phyloP scores from a whole-genome alignment of 2,113 vertebrate genomes.

The Penelope pileata region DNA sequence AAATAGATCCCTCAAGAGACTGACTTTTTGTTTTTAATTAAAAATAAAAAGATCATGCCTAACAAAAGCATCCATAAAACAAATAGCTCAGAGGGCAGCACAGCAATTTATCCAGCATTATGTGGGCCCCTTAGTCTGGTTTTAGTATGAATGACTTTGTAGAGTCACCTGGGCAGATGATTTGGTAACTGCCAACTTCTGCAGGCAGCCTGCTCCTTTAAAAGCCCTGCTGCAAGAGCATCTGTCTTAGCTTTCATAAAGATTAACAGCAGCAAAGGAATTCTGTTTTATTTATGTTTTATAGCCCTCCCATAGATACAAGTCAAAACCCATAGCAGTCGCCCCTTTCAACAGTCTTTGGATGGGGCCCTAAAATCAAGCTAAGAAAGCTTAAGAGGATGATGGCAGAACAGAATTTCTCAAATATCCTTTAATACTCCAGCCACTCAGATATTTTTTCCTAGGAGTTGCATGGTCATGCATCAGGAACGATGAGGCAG shows the following conservation, averaged over 20 bases:
- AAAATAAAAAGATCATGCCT: neutral
- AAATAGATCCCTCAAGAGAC: constrained; percentile 47
- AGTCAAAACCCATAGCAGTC: neutral
- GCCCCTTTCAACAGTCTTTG: accelerated
- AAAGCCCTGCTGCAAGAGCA: neutral
- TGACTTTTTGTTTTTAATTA: constrained; percentile 14
- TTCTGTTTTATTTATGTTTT: neutral
- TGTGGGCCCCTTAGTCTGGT: neutral
- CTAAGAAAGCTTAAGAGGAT: neutral
- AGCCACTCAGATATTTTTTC: neutral
- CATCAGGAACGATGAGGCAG: neutral
- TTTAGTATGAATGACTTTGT: neutral
- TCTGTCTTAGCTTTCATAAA: neutral
- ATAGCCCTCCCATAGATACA: neutral
- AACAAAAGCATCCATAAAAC: constrained; percentile 26
- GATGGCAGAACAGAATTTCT: neutral
- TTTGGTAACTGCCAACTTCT: neutral
- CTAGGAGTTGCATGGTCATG: neutral
- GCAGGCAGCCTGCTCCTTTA: neutral
- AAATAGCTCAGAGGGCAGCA: neutral
- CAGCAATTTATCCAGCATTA: neutral
- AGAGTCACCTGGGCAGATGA: neutral
- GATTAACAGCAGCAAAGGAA: neutral
- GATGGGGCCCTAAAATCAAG: neutral
- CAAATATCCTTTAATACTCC: neutral